Percentiles rank a stretch among this genome's conserved stretches.
Evolutionary conservation across 1,140 invertebrate genomes (phyloP).

Genomic region (Pomacea maculata): DNA sequence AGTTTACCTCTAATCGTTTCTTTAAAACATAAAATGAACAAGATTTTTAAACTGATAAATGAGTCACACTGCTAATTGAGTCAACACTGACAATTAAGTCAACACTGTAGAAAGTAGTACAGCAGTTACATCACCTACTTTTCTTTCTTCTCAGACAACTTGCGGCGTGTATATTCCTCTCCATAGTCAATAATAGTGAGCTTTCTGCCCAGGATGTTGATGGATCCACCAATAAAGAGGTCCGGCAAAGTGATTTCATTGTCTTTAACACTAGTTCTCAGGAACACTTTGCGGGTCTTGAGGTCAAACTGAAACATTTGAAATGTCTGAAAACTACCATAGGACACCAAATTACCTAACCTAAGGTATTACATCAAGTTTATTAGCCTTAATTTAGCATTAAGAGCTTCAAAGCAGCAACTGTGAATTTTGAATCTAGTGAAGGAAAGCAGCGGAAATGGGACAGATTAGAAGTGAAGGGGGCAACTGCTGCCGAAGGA

Average conservation of each 20-base stretch:
- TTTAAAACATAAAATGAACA: no score
- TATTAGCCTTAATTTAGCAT: no score
- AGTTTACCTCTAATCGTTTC: no score
- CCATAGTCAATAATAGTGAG: constrained; percentile 83
- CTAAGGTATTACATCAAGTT: no score
- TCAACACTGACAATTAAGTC: constrained; percentile 17
- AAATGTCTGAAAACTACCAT: neutral
- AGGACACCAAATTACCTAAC: neutral
- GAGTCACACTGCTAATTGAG: neutral
- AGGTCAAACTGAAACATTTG: constrained; percentile 76
- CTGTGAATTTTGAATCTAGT: no score
- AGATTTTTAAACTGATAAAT: no score
- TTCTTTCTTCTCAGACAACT: constrained; percentile 63
- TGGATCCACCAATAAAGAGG: constrained; percentile 80
- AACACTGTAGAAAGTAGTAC: constrained; percentile 30
- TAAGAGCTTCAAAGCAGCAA: no score
- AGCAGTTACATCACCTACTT: constrained; percentile 39
- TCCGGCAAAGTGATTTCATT: constrained; percentile 72
- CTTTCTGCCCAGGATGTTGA: constrained; percentile 80
- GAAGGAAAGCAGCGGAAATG: no score
- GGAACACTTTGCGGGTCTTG: constrained; percentile 77
- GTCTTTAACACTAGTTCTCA: constrained; percentile 78
- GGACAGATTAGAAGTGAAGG: no score
- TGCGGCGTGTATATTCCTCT: constrained; percentile 68
- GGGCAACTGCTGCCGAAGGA: no score